Percentiles rank a stretch among this genome's conserved stretches.
These are phyloP conservation scores for Drosophila teissieri DNA, from an alignment of 1,140 invertebrate genomes.

Conservation along the genomic window DNA sequence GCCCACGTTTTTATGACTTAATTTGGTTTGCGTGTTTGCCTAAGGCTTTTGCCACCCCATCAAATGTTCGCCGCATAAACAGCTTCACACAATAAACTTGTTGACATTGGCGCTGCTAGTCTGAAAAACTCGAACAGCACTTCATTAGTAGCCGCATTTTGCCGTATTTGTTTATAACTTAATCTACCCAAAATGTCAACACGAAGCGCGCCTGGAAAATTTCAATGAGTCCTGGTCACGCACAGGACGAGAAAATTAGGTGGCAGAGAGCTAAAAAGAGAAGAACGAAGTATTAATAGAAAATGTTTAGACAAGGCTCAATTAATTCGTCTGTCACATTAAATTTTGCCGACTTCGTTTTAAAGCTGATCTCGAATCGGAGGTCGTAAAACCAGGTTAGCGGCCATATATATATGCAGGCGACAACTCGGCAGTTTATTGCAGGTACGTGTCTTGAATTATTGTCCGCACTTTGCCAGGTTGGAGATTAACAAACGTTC, in stretches of 20 bases:
- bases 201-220: slow-evolving; percentile 48
- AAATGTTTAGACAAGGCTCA: slow-evolving; percentile 34
- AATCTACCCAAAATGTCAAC: slow-evolving; percentile 76
- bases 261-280: neutral
- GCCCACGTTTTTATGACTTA: slow-evolving; percentile 72
- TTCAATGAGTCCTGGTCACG: slow-evolving; percentile 67
- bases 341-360: slow-evolving; percentile 8
- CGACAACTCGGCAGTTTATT: slow-evolving; percentile 66
- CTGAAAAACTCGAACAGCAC: slow-evolving; percentile 67
- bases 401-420: slow-evolving; percentile 20
- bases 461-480: slow-evolving; percentile 69
- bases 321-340: slow-evolving; percentile 10
- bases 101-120: slow-evolving; percentile 61
- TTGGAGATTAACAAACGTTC: slow-evolving; percentile 78
- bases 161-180: slow-evolving; percentile 79
- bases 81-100: slow-evolving; percentile 81
- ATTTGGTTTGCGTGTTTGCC: slow-evolving; percentile 70
- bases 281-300: slow-evolving; percentile 24
- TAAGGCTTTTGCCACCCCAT: neutral
- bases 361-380: slow-evolving; percentile 27
- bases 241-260: slow-evolving; percentile 43
- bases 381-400: slow-evolving; percentile 41
- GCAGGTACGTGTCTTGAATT: slow-evolving; percentile 79
- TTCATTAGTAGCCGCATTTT: slow-evolving; percentile 77
- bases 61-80: slow-evolving; percentile 55